Evolutionary conservation across 2,797 vertebrate species (phyloP).

Genomic region (Liparis tanakae): DNA sequence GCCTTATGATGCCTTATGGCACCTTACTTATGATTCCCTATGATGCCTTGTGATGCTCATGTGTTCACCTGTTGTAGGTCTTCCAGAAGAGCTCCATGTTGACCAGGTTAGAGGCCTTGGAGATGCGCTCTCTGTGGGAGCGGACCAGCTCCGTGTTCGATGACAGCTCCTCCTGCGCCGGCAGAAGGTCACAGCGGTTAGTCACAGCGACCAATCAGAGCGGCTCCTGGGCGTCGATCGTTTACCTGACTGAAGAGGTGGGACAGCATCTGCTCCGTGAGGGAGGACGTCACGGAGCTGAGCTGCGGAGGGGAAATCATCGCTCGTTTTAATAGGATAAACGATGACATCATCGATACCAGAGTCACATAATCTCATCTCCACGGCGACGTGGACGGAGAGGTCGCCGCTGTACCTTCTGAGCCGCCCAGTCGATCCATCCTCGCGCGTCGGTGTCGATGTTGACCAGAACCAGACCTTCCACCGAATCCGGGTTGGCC

Average conservation of each 20-base stretch:
- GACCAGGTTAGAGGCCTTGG: slow-evolving; percentile 81
- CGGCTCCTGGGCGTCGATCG: no score
- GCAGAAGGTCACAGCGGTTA: no score
- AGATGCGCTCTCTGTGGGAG: slow-evolving; percentile 84
- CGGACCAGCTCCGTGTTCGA: slow-evolving; percentile 87
- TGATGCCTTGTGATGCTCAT: no score
- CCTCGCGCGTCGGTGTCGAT: slow-evolving; percentile 90
- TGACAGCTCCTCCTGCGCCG: slow-evolving; percentile 87
- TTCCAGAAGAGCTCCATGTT: slow-evolving; percentile 93
- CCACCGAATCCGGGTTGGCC: slow-evolving; percentile 86
- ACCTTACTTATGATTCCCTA: no score
- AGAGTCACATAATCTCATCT: slow-evolving; percentile 20
- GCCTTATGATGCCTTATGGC: no score
- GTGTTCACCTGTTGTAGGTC: slow-evolving; percentile 86
- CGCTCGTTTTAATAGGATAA: slow-evolving; percentile 5
- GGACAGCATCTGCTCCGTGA: slow-evolving; percentile 88
- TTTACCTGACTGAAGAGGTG: slow-evolving; percentile 91
- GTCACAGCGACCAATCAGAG: no score
- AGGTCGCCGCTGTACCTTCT: slow-evolving; percentile 82
- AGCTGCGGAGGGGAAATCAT: slow-evolving; percentile 74
- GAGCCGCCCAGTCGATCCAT: slow-evolving; percentile 95
- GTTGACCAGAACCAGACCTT: slow-evolving; percentile 92
- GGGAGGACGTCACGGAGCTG: slow-evolving; percentile 88
- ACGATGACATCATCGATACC: slow-evolving; percentile 18
- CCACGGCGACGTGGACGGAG: slow-evolving; percentile 20